phyloP scores from a whole-genome alignment of 2,113 vertebrate genomes.

The Colinus virginianus region DNA sequence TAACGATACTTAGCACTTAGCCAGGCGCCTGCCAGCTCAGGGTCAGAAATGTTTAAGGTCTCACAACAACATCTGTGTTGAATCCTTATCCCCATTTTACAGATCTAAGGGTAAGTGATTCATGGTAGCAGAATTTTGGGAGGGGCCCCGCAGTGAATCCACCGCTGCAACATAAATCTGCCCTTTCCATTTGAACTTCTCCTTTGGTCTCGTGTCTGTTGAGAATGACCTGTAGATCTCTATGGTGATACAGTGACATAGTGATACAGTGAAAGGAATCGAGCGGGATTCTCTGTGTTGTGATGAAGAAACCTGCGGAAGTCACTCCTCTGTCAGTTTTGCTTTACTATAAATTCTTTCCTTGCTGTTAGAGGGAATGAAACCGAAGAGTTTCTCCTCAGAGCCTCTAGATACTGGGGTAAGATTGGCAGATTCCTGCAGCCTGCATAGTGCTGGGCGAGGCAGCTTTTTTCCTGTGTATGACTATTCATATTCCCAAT shows the following conservation, averaged over 20 bases:
- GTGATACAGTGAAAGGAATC: neutral
- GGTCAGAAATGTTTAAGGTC: constrained; percentile 41
- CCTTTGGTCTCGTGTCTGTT: constrained; percentile 1
- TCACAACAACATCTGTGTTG: constrained; percentile 39
- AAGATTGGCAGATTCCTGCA: neutral
- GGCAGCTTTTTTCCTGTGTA: too few relatives aligned
- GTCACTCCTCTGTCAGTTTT: neutral
- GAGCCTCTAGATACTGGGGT: neutral
- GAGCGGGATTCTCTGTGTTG: neutral
- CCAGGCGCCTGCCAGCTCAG: constrained; percentile 48
- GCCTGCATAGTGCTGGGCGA: neutral
- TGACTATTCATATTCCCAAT: too few relatives aligned
- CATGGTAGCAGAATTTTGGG: neutral
- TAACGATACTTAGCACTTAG: constrained; percentile 58
- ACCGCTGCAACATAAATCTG: neutral
- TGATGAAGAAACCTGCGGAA: neutral
- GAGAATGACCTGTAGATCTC: neutral
- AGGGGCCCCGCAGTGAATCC: neutral
- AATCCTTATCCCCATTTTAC: constrained; percentile 37
- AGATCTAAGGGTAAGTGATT: constrained; percentile 22
- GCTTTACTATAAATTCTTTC: neutral
- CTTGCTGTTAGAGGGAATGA: neutral
- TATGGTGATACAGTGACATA: neutral
- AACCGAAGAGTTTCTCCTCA: neutral
- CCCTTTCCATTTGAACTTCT: neutral